A percentile compares a stretch with the other conserved stretches of the same genome.
Conservation (phyloP, 2,797 vertebrate species). For the Smutsia temminckii region DNA sequence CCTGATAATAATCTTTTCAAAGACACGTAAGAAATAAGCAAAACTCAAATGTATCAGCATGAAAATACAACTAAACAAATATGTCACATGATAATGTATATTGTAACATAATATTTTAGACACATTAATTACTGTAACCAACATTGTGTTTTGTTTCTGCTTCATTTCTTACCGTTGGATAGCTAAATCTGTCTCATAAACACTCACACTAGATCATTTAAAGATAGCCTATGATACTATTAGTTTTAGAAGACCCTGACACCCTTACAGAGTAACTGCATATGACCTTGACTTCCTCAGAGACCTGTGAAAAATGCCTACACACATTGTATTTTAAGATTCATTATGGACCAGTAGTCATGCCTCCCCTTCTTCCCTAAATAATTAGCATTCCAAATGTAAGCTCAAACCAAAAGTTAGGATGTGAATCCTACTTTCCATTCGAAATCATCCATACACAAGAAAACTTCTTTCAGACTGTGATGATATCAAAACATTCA, state of each 20-base stretch:
- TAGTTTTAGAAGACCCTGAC: background rate
- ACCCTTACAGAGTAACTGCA: background rate
- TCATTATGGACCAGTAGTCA: background rate
- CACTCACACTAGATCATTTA: background rate
- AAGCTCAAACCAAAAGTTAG: slow-evolving; percentile 38
- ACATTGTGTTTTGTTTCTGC: background rate
- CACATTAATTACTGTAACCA: background rate
- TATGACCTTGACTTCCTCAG: background rate
- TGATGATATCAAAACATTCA: slow-evolving; percentile 31
- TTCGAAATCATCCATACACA: slow-evolving; percentile 31
- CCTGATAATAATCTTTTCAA: background rate
- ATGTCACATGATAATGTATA: background rate
- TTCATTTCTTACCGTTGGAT: background rate
- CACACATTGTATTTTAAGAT: background rate
- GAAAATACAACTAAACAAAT: background rate
- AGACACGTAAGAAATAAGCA: background rate
- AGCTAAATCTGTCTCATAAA: background rate
- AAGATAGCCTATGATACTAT: background rate
- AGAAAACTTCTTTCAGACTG: slow-evolving; percentile 16
- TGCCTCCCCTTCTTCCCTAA: background rate
- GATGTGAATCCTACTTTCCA: slow-evolving; percentile 15
- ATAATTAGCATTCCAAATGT: slow-evolving; percentile 27
- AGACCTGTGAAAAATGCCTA: background rate
- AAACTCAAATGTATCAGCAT: background rate
- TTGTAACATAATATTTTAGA: background rate